A percentile compares a stretch with the other conserved stretches of the same genome.
These are phyloP conservation scores for Urosaurus nigricauda DNA, from an alignment of 2,797 vertebrate species.

Conservation along the genomic window DNA sequence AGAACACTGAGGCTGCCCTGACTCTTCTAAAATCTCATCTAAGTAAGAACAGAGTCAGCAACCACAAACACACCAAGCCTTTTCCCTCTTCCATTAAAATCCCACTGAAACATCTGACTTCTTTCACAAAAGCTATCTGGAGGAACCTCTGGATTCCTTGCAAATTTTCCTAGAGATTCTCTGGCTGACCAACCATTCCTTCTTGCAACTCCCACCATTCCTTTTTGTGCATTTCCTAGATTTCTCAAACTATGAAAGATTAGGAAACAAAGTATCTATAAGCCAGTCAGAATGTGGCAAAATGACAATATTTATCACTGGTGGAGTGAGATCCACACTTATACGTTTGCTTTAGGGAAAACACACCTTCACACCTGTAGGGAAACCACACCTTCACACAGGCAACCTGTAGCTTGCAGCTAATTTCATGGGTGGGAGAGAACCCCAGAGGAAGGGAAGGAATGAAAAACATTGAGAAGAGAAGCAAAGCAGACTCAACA, in stretches of 20 bases:
- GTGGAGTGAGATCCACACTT: neutral
- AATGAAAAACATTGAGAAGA: neutral
- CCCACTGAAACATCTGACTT: constrained; percentile 3
- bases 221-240: neutral
- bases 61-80: neutral
- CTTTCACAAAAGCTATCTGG: neutral
- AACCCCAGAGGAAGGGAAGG: neutral
- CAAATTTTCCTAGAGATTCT: neutral
- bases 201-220: neutral
- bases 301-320: neutral
- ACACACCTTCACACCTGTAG: neutral
- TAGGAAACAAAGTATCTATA: neutral
- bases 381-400: neutral
- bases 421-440: neutral
- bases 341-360: neutral
- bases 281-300: neutral
- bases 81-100: neutral
- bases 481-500: neutral
- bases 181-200: neutral
- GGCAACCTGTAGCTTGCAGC: neutral
- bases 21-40: constrained; percentile 8
- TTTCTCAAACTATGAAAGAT: neutral
- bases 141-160: neutral
- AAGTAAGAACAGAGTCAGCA: constrained; percentile 15
- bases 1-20: neutral